Conservation (phyloP, 2,113 vertebrate genomes). For the Xenotilapia flavipinnis region DNA sequence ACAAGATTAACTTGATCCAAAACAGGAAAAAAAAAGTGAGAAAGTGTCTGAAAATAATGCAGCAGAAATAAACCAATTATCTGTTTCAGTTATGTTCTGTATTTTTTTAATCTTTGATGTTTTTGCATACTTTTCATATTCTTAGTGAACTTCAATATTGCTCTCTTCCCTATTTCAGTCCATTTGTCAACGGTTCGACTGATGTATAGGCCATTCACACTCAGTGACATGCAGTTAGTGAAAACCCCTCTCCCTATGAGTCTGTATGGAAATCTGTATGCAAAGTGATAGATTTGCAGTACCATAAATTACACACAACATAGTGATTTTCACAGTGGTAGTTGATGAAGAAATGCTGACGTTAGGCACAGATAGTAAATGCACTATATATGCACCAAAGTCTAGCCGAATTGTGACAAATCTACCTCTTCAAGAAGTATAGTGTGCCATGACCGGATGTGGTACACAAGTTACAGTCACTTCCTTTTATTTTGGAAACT, state of each 20-base stretch:
- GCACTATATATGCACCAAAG: background rate
- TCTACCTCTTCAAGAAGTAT: background rate
- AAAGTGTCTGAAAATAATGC: background rate
- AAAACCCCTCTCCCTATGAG: background rate
- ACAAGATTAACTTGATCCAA: background rate
- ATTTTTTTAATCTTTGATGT: background rate
- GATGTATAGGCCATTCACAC: background rate
- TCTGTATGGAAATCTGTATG: background rate
- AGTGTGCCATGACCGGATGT: background rate
- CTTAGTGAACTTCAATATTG: background rate
- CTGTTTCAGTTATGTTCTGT: background rate
- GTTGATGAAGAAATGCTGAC: background rate
- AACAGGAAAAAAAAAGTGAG: rapidly evolving
- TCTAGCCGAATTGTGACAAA: background rate
- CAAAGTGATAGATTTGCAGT: background rate
- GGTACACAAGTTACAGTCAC: background rate
- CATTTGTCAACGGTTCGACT: background rate
- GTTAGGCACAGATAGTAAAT: background rate
- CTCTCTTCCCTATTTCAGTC: background rate
- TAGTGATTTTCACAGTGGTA: background rate
- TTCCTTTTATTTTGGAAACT: background rate
- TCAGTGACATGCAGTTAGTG: background rate
- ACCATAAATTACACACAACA: background rate
- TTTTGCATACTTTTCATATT: background rate
- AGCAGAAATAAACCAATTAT: background rate